Base-by-base conservation (phyloP, 2,797 vertebrate genomes). In the Sandelia bainsii region DNA sequence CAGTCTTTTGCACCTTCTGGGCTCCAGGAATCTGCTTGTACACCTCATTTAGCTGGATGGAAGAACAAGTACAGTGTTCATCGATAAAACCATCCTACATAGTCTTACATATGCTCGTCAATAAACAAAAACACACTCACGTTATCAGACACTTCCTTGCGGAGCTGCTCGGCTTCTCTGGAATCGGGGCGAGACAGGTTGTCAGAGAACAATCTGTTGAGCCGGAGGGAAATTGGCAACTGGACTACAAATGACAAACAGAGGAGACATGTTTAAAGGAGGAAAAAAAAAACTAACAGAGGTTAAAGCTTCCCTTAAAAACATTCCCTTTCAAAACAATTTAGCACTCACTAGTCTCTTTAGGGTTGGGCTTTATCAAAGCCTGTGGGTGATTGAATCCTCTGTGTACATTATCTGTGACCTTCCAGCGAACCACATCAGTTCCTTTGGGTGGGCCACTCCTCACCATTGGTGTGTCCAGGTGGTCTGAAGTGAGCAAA, bases 391-490 rank as follows among this genome's bases (percentile, higher is more conserved):
- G 78, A 51, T 87, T 88, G 16, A 92, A 72, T 2, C 85, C 88
- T 9, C 94, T 91, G 88, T 99, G 98, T 1, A 97, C 95, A 0
- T 99, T 99, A 81, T 99, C 98, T 9, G 93, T 96, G 78, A 98
- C 95, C 90, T 96, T 98, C 98, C 98, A 99, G 79, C 95, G 96
- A 8, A 99, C 96, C 0, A 94, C 93, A 59, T 99, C 98, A 0
- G 95, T 94, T 3, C 96, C 96, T 85, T 98, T 97, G 48, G 93
- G 95, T 13, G 95, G 96, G 8, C 97, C 96, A 0, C 90, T 96
- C 81, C 98, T 92, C 62, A 97, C 92, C 94, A 99, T 91, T 0
- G 97, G 98, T 0, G 97, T 99, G 90, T 99, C 96, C 90, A 98
- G 91, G 73, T 98, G 95, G 85, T 98, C 96, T 0, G 96, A 96